Conservation (phyloP, 2,113 vertebrate species). For the Pseudonaja textilis region DNA sequence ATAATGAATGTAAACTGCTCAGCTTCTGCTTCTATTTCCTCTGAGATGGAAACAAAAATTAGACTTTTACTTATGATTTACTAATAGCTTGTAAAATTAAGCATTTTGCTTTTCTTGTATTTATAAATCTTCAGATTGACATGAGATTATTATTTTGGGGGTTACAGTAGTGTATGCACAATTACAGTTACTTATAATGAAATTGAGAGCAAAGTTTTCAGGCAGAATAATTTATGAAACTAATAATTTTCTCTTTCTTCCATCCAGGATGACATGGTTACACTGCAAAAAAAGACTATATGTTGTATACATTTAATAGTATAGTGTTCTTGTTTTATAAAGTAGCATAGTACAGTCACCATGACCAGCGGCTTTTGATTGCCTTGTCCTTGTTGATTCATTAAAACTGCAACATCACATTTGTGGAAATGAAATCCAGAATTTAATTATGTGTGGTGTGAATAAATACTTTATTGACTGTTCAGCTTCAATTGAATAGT, state of each 20-base stretch:
- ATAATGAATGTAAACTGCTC: slow-evolving; percentile 23
- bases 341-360: not conserved
- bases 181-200: not conserved
- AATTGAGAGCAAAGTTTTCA: not conserved
- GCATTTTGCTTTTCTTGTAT: slow-evolving; percentile 8
- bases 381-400: not conserved
- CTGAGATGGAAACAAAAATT: slow-evolving; percentile 26
- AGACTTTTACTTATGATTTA: slow-evolving; percentile 34
- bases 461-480: not conserved
- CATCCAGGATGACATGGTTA: not conserved
- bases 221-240: not conserved
- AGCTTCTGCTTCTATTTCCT: not conserved
- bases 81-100: slow-evolving; percentile 24
- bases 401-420: not conserved
- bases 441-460: not conserved
- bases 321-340: not conserved
- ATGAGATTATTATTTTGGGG: not conserved
- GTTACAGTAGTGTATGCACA: not conserved
- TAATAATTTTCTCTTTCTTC: not conserved
- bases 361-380: not conserved
- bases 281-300: not conserved
- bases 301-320: not conserved
- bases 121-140: slow-evolving; percentile 18
- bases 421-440: not conserved
- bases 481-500: not conserved